Percentiles rank a stretch among this genome's conserved stretches.
Conservation (phyloP, 2,888 invertebrate species). For the Eugnorisma glareosa region DNA sequence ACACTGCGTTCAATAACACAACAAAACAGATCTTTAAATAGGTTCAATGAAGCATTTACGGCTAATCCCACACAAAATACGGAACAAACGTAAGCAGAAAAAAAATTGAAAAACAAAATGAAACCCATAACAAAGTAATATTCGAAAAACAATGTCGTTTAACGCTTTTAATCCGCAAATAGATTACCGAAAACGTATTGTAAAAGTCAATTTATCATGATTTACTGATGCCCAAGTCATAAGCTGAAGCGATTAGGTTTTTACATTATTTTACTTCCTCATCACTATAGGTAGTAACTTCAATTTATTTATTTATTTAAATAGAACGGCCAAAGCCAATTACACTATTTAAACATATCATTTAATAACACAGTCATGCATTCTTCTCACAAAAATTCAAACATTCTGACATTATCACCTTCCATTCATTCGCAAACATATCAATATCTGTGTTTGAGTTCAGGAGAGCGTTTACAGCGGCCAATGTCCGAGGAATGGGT, state of each 20-base stretch:
- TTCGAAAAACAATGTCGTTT: slow-evolving; percentile 73
- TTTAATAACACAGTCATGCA: too few species aligned
- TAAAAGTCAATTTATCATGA: slow-evolving; percentile 83
- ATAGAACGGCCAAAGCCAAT: too few species aligned
- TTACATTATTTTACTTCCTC: background rate
- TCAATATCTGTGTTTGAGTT: too few species aligned
- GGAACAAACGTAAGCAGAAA: slow-evolving; percentile 11
- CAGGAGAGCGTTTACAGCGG: too few species aligned
- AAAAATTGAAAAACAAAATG: slow-evolving; percentile 47
- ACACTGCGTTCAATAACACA: background rate
- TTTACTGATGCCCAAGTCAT: slow-evolving; percentile 69
- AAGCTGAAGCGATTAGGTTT: slow-evolving; percentile 51
- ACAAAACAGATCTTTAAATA: background rate
- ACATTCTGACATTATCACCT: too few species aligned
- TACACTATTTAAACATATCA: too few species aligned
- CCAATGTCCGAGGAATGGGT: too few species aligned
- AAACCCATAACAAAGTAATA: slow-evolving; percentile 63
- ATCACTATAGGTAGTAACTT: background rate
- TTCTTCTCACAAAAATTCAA: too few species aligned
- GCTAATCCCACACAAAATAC: slow-evolving; percentile 16
- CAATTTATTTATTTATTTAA: too few species aligned
- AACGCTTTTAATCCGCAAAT: slow-evolving; percentile 80
- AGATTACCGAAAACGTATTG: slow-evolving; percentile 82
- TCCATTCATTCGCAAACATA: too few species aligned
- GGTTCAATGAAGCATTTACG: background rate